Percentiles rank a stretch among this genome's conserved stretches.
Conservation (phyloP, 1,140 invertebrate species). For the Ceratoteleas bidentatus region DNA sequence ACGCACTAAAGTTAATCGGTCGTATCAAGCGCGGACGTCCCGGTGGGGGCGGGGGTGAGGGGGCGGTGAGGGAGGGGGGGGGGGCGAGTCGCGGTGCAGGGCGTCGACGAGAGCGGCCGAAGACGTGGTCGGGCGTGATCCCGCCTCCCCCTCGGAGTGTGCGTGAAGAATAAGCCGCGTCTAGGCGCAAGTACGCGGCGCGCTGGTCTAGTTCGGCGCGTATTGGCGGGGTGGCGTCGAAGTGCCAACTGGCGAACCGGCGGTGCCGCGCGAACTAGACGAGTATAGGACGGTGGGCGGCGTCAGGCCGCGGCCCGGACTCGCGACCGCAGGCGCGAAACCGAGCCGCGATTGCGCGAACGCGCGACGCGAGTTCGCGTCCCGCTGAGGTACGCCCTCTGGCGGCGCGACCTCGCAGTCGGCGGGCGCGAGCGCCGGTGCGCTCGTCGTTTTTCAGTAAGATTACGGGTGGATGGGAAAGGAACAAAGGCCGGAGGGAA, state of each 20-base stretch:
- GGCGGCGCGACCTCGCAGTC: constrained; percentile 20
- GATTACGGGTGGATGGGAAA: no score
- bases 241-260: constrained; percentile 69
- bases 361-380: constrained; percentile 63
- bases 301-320: constrained; percentile 58
- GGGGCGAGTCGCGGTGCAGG: no score
- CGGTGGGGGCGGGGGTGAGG: no score
- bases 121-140: no score
- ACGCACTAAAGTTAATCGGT: constrained; percentile 60
- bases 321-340: constrained; percentile 73
- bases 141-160: constrained; percentile 27
- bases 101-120: no score
- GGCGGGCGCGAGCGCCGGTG: no score
- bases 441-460: no score
- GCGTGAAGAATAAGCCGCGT: constrained; percentile 55
- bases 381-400: constrained; percentile 64
- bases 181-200: constrained; percentile 59
- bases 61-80: no score
- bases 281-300: constrained; percentile 78
- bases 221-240: constrained; percentile 52
- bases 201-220: constrained; percentile 55
- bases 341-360: constrained; percentile 64
- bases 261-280: constrained; percentile 37
- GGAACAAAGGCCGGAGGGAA: no score
- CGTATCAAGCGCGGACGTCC: constrained; percentile 41